A percentile compares a stretch with the other conserved stretches of the same genome.
Conservation (phyloP, 2,888 invertebrate genomes). For the Synanthedon myopaeformis region DNA sequence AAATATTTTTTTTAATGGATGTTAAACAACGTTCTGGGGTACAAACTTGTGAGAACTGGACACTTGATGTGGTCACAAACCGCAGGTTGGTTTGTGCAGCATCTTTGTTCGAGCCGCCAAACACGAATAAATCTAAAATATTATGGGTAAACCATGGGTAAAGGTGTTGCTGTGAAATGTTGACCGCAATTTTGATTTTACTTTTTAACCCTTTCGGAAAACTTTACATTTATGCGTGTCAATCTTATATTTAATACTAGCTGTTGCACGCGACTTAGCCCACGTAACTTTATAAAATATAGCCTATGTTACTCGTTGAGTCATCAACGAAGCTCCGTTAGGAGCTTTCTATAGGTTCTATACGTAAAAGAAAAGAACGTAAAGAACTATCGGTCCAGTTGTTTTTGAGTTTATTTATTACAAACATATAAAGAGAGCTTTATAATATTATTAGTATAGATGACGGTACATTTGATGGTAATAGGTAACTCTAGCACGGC, state of each 20-base stretch:
- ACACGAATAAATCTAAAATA: slow-evolving; percentile 26
- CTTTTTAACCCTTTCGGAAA: not conserved
- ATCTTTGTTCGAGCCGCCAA: slow-evolving; percentile 18
- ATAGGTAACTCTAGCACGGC: too few relatives aligned
- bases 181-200: not conserved
- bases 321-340: too few relatives aligned
- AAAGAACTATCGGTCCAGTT: too few relatives aligned
- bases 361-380: too few relatives aligned
- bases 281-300: too few relatives aligned
- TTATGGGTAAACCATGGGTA: slow-evolving; percentile 19
- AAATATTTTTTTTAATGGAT: not conserved
- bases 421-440: too few relatives aligned
- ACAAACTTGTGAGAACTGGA: slow-evolving; percentile 31
- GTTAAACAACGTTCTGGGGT: slow-evolving; percentile 33
- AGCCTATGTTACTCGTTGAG: not conserved
- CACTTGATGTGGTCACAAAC: slow-evolving; percentile 32
- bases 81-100: slow-evolving; percentile 11
- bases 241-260: not conserved
- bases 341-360: too few relatives aligned
- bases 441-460: too few relatives aligned
- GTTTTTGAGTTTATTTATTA: too few relatives aligned
- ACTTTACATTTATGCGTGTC: too few relatives aligned
- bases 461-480: too few relatives aligned
- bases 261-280: too few relatives aligned
- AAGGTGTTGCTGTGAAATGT: not conserved